Evolutionary conservation across 2,113 vertebrate genomes (phyloP).

Genomic region (Ageneiosus marmoratus): DNA sequence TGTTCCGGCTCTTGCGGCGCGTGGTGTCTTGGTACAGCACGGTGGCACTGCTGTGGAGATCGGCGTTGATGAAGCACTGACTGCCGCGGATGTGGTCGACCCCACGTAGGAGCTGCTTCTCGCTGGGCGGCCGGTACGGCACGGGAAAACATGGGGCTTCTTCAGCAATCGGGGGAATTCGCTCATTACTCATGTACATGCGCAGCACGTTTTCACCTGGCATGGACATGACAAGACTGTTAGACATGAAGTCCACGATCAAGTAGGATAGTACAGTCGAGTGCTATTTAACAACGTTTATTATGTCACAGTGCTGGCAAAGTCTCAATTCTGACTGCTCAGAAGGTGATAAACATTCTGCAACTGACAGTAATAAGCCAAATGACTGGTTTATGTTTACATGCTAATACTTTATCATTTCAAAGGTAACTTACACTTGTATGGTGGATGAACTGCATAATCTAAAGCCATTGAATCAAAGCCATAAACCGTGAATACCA

Average conservation of each 20-base stretch:
- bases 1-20: constrained; percentile 66
- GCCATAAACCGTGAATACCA: too few relatives aligned
- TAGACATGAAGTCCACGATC: background rate
- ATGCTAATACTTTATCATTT: background rate
- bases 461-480: background rate
- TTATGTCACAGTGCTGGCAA: background rate
- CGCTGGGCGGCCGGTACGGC: constrained; percentile 72
- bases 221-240: constrained; percentile 15
- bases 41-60: constrained; percentile 86
- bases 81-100: constrained; percentile 89
- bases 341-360: background rate
- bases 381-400: background rate
- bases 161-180: constrained; percentile 86
- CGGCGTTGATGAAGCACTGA: constrained; percentile 78
- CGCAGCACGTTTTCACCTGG: constrained; percentile 81
- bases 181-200: constrained; percentile 90
- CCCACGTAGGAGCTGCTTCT: constrained; percentile 79
- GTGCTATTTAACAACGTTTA: background rate
- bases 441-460: background rate
- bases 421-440: background rate
- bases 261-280: background rate
- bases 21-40: constrained; percentile 85
- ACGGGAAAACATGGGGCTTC: constrained; percentile 73
- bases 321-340: background rate
- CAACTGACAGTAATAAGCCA: background rate